Base-by-base conservation (phyloP, 2,888 invertebrate species). In the Drosophila trichaetosa region DNA sequence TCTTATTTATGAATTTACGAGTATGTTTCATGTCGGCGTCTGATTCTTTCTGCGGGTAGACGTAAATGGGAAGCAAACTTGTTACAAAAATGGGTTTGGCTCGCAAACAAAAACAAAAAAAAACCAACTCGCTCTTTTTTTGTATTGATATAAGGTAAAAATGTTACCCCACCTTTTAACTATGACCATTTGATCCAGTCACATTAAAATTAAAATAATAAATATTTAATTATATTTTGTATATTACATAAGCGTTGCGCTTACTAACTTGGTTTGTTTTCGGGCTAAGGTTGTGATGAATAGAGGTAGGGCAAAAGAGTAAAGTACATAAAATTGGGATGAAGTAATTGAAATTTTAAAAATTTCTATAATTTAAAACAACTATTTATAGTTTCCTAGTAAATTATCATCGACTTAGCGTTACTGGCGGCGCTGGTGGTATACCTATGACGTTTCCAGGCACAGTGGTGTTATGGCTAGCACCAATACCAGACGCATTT, bases 341-440 rank as follows among this genome's bases (percentile, higher is more conserved):
- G 52, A 74, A 72, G 51, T 78, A 58, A 42, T 69, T 62, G 74
- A 79, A 84, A 83, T 71, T 83, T 80, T 72, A 29, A 49, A 74
- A 86, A 74, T 73, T 74, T 76, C 68, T 63, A 69, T 74, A 68
- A 49, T 68, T 77, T 78, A 36, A 56, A 75, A 58, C 27, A 36
- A 40, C 48, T 75, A 70, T 52, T 71, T 71, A 62, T 70, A 49
- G 24, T 54, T 57, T 69, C 33, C 24, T 38, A 56, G 51, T 64
- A 59, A 59, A 72, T 86, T 91, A 91, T 91, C 91, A 91, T 91
- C 91, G 91, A 80, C 90, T 91, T 42, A 82, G 82, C 58, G 87
- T 81, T 29, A 85, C 79, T 40, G 91, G 80, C 61, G 91, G 78
- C 38, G 86, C 76, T 59, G 89, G 79, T 68, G 89, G 81, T 68